These are phyloP conservation scores for Agriotes lineatus DNA, from an alignment of 2,888 invertebrate species.

Conservation along the genomic window DNA sequence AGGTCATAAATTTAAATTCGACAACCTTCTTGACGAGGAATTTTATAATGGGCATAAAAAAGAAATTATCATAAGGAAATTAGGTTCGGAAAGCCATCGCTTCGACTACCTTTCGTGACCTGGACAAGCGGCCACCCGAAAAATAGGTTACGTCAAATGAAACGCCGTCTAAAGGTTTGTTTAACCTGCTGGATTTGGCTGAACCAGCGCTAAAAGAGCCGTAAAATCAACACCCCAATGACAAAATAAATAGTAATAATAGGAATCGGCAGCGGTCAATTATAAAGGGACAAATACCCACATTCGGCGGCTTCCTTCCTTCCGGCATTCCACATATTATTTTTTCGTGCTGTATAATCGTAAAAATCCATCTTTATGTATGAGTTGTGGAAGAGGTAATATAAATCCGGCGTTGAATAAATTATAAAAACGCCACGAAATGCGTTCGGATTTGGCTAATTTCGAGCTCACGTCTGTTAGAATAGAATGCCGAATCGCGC, in stretches of 20 bases:
- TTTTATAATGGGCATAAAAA: too few relatives aligned
- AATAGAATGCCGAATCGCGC: background rate
- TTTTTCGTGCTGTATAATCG: conserved; percentile 25
- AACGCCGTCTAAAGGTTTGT: too few relatives aligned
- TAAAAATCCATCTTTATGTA: conserved; percentile 27
- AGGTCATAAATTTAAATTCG: too few relatives aligned
- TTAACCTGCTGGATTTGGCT: background rate
- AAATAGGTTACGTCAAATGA: too few relatives aligned
- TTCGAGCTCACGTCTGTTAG: background rate
- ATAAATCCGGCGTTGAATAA: conserved; percentile 19
- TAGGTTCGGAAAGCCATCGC: too few relatives aligned
- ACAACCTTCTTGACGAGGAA: too few relatives aligned
- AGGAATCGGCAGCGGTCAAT: conserved; percentile 16
- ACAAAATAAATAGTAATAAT: conserved; percentile 20
- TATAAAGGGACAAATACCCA: conserved; percentile 18
- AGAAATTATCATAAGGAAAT: too few relatives aligned
- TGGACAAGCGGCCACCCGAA: too few relatives aligned
- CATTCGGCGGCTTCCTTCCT: conserved; percentile 2
- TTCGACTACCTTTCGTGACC: too few relatives aligned
- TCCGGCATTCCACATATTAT: conserved; percentile 18
- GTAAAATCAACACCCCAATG: conserved; percentile 10
- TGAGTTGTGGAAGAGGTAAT: conserved; percentile 22
- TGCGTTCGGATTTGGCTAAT: conserved; percentile 12
- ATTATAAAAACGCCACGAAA: conserved; percentile 14
- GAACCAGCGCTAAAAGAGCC: background rate